These are phyloP conservation scores for Nyctibius bracteatus DNA, from an alignment of 2,113 vertebrate genomes.

Conservation along the genomic window DNA sequence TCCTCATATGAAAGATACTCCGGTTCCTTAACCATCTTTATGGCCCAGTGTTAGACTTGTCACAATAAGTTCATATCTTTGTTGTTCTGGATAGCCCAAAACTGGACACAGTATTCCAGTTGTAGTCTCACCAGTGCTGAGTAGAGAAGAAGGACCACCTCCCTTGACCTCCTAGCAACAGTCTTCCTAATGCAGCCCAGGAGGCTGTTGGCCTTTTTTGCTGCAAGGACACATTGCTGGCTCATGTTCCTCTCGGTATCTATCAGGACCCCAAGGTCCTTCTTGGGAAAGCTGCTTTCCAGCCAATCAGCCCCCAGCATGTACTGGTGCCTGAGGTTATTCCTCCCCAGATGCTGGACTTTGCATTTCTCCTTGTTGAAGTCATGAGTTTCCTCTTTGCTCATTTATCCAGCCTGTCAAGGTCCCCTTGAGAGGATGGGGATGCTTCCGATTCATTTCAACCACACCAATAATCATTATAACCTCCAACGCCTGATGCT, in stretches of 20 bases:
- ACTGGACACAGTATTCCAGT: background rate
- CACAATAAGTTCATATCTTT: background rate
- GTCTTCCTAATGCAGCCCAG: background rate
- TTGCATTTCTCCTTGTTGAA: background rate
- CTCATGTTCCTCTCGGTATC: background rate
- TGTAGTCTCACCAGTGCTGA: background rate
- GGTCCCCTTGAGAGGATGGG: background rate
- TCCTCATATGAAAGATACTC: background rate
- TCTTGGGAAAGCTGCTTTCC: background rate
- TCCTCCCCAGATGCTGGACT: background rate
- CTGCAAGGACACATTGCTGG: background rate
- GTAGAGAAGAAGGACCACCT: background rate
- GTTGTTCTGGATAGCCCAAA: background rate
- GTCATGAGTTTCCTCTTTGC: background rate
- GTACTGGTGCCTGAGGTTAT: background rate
- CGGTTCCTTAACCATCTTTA: background rate
- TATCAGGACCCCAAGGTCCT: background rate
- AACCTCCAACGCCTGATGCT: background rate
- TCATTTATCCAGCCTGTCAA: background rate
- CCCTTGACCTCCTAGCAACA: background rate
- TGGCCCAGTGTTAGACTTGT: background rate
- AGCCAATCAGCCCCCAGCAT: background rate
- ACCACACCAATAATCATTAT: background rate
- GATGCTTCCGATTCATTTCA: background rate
- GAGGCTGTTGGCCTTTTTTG: background rate